Base-by-base conservation (phyloP, 2,888 invertebrate species). In the Morinoia aosen region DNA sequence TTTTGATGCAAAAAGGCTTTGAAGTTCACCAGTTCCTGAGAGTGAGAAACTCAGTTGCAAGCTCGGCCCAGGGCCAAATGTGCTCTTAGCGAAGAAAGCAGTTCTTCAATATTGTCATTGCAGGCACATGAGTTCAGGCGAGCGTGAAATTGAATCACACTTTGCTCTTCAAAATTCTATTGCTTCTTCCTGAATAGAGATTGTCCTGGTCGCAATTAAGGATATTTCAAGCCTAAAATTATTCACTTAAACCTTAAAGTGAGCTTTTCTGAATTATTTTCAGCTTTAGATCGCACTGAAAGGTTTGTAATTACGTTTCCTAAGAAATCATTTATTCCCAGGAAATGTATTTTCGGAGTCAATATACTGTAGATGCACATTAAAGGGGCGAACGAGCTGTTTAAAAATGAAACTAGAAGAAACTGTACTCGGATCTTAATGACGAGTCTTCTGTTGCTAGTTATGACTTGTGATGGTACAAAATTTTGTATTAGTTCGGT, bases 61-160 rank as follows among this genome's bases (percentile, higher is more conserved):
- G 76, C 33, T 33, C 76, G 12, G 90, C 90, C 48, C 39, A 2
- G 39, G 90, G 90, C 90, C 11, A 90, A 90, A 90, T 90, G n/a
- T 90, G 90, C 90, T 90, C 90, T 90, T 90, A 90, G 48, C 12
- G 90, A 90, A 90, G 39, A 90, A 90, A 90, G 90, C 40, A 90
- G 48, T 33, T 90, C 90, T 90, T 39, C 16, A 90, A 48, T 48
- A 48, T 90, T 39, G 90, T 39, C 39, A 90, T 76, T 76, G 76
- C 76, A 90, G 48, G 39, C 90, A 40, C 39, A 14, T 48, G 90
- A 90, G 90, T 90, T 90, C 90, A 90, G 14, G 39, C 14, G 48
- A 90, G 16, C 90, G 90, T 90, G 48, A 90, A 90, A 90, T 90
- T 48, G 14, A 90, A 90, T 90, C 90, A 90, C 90, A 48, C 90